Evolutionary conservation across 2,888 invertebrate genomes (phyloP).

Genomic region (Sepiola atlantica): DNA sequence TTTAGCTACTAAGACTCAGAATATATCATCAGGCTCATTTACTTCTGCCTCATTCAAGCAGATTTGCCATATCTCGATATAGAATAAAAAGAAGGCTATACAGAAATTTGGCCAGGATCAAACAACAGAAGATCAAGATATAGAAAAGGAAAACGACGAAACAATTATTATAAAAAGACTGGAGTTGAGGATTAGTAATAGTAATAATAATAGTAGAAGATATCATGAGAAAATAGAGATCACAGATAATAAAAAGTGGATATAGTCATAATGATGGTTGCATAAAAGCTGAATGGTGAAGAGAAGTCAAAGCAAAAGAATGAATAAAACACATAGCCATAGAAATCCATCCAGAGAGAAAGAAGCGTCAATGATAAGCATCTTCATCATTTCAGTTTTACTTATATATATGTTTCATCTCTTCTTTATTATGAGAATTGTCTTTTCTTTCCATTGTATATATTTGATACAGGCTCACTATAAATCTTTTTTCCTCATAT

Average conservation of each 20-base stretch:
- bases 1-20: not conserved
- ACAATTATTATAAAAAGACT: too few species aligned
- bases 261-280: not conserved
- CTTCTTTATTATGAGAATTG: not conserved
- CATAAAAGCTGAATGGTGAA: not conserved
- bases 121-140: not conserved
- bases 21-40: not conserved
- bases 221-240: not conserved
- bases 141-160: not conserved
- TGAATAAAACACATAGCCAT: not conserved
- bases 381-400: not conserved
- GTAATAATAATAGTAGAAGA: not conserved
- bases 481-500: not conserved
- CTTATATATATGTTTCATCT: conserved; percentile 8
- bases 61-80: not conserved
- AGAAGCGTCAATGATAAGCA: not conserved
- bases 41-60: not conserved
- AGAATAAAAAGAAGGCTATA: not conserved
- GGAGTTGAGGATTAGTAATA: not conserved
- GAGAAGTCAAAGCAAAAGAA: not conserved
- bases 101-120: not conserved
- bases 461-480: not conserved
- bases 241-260: not conserved
- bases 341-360: not conserved
- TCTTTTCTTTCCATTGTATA: not conserved